These are phyloP conservation scores for Labeo rohita DNA, from an alignment of 2,113 vertebrate genomes.

Conservation along the genomic window DNA sequence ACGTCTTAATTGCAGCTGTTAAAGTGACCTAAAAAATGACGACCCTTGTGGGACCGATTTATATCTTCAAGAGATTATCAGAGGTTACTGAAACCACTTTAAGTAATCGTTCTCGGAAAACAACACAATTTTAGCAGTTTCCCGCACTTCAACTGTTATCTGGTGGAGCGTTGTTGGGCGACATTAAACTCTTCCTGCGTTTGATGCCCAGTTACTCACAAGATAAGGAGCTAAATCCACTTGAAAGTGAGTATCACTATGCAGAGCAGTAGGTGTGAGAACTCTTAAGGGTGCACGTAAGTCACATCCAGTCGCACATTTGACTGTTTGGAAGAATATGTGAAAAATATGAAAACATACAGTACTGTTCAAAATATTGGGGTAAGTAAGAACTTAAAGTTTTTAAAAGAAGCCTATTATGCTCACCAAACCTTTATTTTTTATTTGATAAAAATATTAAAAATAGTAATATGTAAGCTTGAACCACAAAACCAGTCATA, in stretches of 20 bases:
- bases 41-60: slow-evolving; percentile 31
- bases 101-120: slow-evolving; percentile 61
- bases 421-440: too few relatives aligned
- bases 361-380: not conserved
- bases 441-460: too few relatives aligned
- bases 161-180: slow-evolving; percentile 51
- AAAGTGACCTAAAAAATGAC: slow-evolving; percentile 15
- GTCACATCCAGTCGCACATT: not conserved
- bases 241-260: not conserved
- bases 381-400: not conserved
- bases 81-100: slow-evolving; percentile 55
- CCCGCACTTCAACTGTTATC: slow-evolving; percentile 54
- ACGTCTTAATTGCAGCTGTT: slow-evolving; percentile 16
- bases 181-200: slow-evolving; percentile 39
- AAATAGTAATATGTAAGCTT: too few relatives aligned
- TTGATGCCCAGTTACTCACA: slow-evolving; percentile 20
- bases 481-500: too few relatives aligned
- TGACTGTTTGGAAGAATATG: not conserved
- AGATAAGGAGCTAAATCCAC: not conserved
- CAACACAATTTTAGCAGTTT: slow-evolving; percentile 57
- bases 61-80: slow-evolving; percentile 54
- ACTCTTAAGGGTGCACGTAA: not conserved
- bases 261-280: not conserved
- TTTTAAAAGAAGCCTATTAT: not conserved
- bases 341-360: not conserved